Percentiles rank a stretch among this genome's conserved stretches.
Evolutionary conservation across 2,888 invertebrate species (phyloP).

Genomic region (Vanessa cardui): DNA sequence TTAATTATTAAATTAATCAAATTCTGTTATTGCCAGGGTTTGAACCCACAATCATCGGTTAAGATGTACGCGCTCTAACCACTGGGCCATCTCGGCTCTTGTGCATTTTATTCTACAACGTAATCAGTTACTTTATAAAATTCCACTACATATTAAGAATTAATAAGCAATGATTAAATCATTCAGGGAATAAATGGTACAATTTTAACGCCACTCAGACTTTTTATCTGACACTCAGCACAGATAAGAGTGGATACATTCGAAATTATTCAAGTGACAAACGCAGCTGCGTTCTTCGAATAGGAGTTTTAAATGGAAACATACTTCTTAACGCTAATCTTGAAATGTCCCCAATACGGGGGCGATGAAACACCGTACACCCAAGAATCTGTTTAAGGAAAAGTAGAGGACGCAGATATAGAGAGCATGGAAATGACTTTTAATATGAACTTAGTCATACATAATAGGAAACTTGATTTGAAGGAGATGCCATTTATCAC

Average conservation of each 20-base stretch:
- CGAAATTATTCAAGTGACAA: slow-evolving; percentile 57
- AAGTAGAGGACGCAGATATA: slow-evolving; percentile 43
- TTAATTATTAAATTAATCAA: too few species aligned
- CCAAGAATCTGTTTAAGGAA: slow-evolving; percentile 55
- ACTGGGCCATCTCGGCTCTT: too few species aligned
- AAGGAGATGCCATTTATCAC: too few species aligned
- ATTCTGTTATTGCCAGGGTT: too few species aligned
- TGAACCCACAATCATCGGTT: too few species aligned
- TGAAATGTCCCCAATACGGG: slow-evolving; percentile 55
- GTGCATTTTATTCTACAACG: too few species aligned
- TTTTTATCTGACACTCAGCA: slow-evolving; percentile 32
- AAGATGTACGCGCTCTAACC: too few species aligned
- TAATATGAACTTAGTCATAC: too few species aligned
- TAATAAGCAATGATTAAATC: background rate
- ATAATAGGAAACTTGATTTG: too few species aligned
- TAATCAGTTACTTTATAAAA: too few species aligned
- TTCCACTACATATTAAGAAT: too few species aligned
- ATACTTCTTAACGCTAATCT: slow-evolving; percentile 69
- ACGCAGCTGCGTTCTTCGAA: slow-evolving; percentile 54
- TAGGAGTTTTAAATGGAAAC: slow-evolving; percentile 69
- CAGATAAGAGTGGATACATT: slow-evolving; percentile 32
- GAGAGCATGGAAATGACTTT: slow-evolving; percentile 38
- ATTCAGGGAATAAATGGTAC: slow-evolving; percentile 18
- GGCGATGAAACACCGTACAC: slow-evolving; percentile 58
- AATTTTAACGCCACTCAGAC: slow-evolving; percentile 29